Evolutionary conservation across 2,888 invertebrate genomes (phyloP).

Genomic region (Chalcosyrphus nemorum): DNA sequence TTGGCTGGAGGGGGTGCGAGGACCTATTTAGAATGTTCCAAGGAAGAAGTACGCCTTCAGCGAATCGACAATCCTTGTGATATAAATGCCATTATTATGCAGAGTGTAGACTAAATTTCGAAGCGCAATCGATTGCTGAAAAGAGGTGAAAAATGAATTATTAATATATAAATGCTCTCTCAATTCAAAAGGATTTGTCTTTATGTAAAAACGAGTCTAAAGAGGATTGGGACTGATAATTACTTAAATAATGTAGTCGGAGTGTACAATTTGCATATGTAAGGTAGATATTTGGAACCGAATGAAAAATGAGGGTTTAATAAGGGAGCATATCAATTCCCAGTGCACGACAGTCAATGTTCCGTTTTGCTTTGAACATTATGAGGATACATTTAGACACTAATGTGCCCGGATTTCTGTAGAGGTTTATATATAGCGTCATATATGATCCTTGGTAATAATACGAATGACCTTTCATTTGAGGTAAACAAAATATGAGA

Average conservation of each 20-base stretch:
- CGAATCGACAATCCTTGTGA: conserved; percentile 79
- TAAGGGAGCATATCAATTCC: neutral
- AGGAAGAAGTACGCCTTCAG: conserved; percentile 80
- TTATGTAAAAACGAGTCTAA: neutral
- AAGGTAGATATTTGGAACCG: neutral
- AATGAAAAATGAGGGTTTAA: neutral
- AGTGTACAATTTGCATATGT: neutral
- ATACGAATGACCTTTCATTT: too few species aligned
- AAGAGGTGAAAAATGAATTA: conserved; percentile 53
- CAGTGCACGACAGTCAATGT: neutral
- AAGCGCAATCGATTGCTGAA: conserved; percentile 79
- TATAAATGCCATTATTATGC: conserved; percentile 79
- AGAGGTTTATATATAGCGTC: too few species aligned
- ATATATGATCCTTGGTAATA: too few species aligned
- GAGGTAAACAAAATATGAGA: too few species aligned
- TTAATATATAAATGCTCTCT: conserved; percentile 47
- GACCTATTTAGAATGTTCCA: conserved; percentile 76
- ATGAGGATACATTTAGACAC: too few species aligned
- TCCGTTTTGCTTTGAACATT: too few species aligned
- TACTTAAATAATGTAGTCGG: neutral
- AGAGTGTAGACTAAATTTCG: conserved; percentile 78
- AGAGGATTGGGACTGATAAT: neutral
- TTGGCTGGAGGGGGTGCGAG: neutral
- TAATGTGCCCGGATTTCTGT: too few species aligned
- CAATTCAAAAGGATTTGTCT: neutral